Percentiles rank a stretch among this genome's conserved stretches.
Evolutionary conservation across 2,113 vertebrate genomes (phyloP).

Genomic region (Camarhynchus parvulus): DNA sequence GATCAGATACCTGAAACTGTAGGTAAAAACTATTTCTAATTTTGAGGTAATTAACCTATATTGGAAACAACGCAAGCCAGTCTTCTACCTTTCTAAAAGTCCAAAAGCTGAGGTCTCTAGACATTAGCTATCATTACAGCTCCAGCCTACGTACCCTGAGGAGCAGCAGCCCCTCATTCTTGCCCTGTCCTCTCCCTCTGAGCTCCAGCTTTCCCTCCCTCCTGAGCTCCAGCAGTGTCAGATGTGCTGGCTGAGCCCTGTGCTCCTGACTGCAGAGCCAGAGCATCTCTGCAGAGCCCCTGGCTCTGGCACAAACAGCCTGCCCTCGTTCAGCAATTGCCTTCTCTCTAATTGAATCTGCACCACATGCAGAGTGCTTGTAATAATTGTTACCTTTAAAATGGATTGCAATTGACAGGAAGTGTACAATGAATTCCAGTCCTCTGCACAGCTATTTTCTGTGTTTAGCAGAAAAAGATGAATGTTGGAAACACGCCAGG

Average conservation of each 20-base stretch:
- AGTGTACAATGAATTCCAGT: not conserved
- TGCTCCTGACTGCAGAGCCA: not conserved
- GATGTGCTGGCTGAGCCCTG: not conserved
- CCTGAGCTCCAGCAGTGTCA: not conserved
- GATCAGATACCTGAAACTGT: not conserved
- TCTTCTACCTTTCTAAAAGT: not conserved
- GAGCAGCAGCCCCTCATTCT: not conserved
- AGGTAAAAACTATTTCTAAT: not conserved
- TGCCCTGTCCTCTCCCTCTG: not conserved
- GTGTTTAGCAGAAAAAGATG: constrained; percentile 18
- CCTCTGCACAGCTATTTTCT: constrained; percentile 24
- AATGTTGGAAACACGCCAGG: not conserved
- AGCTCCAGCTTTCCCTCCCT: not conserved
- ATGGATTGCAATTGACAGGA: constrained; percentile 14
- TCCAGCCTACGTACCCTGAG: not conserved
- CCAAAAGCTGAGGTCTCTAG: not conserved
- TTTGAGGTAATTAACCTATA: not conserved
- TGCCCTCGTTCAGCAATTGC: not conserved
- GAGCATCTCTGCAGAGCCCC: not conserved
- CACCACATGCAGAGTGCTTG: not conserved
- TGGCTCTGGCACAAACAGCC: not conserved
- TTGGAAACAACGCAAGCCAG: not conserved
- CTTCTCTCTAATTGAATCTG: not conserved
- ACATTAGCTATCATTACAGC: not conserved
- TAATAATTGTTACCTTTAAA: constrained; percentile 46